Evolutionary conservation across 2,797 vertebrate genomes (phyloP), one percentile per base, ranked within the genome.

Genomic region (Helicolenus hilgendorfi): DNA sequence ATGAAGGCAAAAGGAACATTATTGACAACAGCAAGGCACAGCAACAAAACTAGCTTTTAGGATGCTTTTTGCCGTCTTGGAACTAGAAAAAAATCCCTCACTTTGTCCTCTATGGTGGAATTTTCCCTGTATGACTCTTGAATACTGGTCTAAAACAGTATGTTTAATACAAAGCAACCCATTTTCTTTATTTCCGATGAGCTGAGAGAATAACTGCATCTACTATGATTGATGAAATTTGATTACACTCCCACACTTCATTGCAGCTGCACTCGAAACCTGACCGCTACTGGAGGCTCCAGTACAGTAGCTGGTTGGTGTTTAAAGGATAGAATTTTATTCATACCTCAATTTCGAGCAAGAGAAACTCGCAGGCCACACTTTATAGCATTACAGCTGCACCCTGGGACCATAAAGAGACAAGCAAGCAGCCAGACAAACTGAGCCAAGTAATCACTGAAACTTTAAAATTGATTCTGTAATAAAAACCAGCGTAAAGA

Each of bases 361-460:
- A 79, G 77, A 81, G 53, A 83, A 86, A 88, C 79, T 78, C 67
- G 26, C 79, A 68, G 69, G 58, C 27, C 76, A 1, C 53, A 79
- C 70, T 79, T 90, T 73, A 82, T 76, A 67, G 76, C 88, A 83
- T 84, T 83, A 87, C 31, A 73, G 58, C 70, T 73, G 76, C 53
- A 64, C 35, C 79, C 60, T 45, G 69, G 15, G 22, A 35, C 77
- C 83, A 64, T 55, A 77, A 83, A 81, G 38, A 86, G 69, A 81
- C 35, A 29, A 77, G 64, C 78, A 38, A 71, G 76, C 70, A 89
- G 71, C 35, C 85, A 81, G 72, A 83, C 59, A 33, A 55, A 27
- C 75, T 38, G 84, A 86, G 79, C 65, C 82, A 70, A 89, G 76
- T 83, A 89, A 94, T 92, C 78, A 80, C 78, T 77, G 35, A 79